Base-by-base conservation (phyloP, 2,888 invertebrate species). In the Dinocampus coccinellae region DNA sequence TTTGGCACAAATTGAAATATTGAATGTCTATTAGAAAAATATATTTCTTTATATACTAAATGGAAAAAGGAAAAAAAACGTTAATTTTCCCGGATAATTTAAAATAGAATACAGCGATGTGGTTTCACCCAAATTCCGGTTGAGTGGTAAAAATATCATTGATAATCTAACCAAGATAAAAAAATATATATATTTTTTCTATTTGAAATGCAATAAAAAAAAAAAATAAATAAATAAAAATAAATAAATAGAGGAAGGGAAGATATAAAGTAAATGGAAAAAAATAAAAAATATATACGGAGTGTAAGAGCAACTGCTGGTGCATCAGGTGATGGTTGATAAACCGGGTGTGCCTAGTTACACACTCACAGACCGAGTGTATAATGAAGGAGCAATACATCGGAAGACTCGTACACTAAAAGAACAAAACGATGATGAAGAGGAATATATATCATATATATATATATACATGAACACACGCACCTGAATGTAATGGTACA, bases 271-370 rank as follows among this genome's bases (percentile, higher is more conserved):
- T 4, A 29, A 29, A 29, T n/a, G n/a, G 7, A n/a, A 29, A 47
- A 47, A 47, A 47, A 7, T 3, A 16, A 47, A 47, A 47, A 16
- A 47, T 7, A 47, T 47, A 47, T 1, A 7, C 16, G 16, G 47
- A 3, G 6, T 20, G 16, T 20, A 20, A 47, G 47, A 47, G 7
- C 47, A 47, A 47, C 47, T 47, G 47, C 47, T 16, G 47, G 47
- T 47, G 47, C 47, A 47, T 47, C 47, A 47, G 47, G 47, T 47
- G 47, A 47, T 47, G 16, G 16, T 47, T 47, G 47, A 47, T 47
- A 47, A 47, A 47, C 47, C 47, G 47, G 47, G 47, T 47, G 47
- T 47, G 47, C 47, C 47, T 47, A 47, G 47, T 47, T 47, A 47
- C 47, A 47, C 16, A 20, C 47, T 47, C 47, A 7, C 47, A 7